phyloP scores from a whole-genome alignment of 2,797 vertebrate species.

The Avahi laniger region DNA sequence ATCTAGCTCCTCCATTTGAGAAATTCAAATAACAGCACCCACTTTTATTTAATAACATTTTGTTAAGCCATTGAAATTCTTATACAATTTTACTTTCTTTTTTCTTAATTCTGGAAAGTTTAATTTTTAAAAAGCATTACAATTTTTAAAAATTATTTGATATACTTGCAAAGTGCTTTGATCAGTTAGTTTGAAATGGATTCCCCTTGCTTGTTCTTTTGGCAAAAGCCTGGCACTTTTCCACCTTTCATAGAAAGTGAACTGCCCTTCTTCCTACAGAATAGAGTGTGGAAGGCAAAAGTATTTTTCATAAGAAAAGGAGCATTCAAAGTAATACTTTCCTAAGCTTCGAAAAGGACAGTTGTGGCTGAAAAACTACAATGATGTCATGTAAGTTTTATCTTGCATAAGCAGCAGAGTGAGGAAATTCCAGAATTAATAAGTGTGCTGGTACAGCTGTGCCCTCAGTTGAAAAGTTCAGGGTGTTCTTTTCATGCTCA shows the following conservation, averaged over 20 bases:
- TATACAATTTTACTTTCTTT: background rate
- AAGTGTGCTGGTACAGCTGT: conserved; percentile 66
- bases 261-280: background rate
- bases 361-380: background rate
- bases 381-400: conserved; percentile 52
- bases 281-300: background rate
- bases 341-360: conserved; percentile 47
- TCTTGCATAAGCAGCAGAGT: conserved; percentile 64
- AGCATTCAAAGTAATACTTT: conserved; percentile 30
- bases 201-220: background rate
- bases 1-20: conserved; percentile 11
- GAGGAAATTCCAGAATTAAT: conserved; percentile 77
- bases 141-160: background rate
- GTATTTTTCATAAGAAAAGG: conserved; percentile 41
- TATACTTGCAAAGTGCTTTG: background rate
- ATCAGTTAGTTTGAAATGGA: background rate
- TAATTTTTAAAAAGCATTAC: background rate
- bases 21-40: background rate
- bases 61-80: background rate
- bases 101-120: background rate
- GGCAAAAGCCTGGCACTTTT: background rate
- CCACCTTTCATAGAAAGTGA: background rate
- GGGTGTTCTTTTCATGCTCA: conserved; percentile 76
- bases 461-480: conserved; percentile 77
- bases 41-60: background rate